Evolutionary conservation across 2,888 invertebrate species (phyloP), one percentile per base, ranked within the genome.

Genomic region (Apomyelois bistriatella): DNA sequence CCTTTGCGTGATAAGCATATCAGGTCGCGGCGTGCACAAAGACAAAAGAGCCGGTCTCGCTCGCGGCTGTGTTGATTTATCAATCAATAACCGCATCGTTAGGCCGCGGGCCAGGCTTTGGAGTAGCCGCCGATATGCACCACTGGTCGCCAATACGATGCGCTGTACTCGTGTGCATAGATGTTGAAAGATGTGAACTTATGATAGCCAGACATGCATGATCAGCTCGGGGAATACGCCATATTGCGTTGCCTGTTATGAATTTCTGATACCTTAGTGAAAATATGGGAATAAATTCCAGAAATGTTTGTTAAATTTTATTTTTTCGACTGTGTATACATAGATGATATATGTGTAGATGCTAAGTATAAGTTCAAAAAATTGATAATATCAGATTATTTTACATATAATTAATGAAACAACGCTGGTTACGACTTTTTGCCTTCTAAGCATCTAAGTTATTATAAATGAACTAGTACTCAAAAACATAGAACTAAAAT

Each of bases 21-120:
- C 30, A 15, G 32, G n/a, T 6, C n/a, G 58, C 61, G 61, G 65
- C 58, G 57, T 53, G 50, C 60, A 56, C 65, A 68, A 60, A 61
- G 51, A 22, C 22, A 2, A 56, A 46, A 55, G 55, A 52, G 54
- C 49, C 22, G 52, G 54, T 43, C 54, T 57, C 48, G 57, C 42
- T 53, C 37, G 43, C 43, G 17, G 16, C 57, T 57, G 66, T 64
- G 70, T 70, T 76, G 72, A 73, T 74, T 69, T 76, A 79, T 76
- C 74, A 75, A 72, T 75, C 72, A 69, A 62, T 64, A 58, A 58
- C 58, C 53, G 58, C 55, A 66, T 62, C 65, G 72, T 67, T 67
- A 68, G 64, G 57, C 58, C 56, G 65, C 59, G 55, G 56, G 57
- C 64, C 68, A 68, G 62, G 55, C 66, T 70, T 70, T 68, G 65